Conservation (phyloP, 1,140 invertebrate genomes). For the Anastrepha obliqua region DNA sequence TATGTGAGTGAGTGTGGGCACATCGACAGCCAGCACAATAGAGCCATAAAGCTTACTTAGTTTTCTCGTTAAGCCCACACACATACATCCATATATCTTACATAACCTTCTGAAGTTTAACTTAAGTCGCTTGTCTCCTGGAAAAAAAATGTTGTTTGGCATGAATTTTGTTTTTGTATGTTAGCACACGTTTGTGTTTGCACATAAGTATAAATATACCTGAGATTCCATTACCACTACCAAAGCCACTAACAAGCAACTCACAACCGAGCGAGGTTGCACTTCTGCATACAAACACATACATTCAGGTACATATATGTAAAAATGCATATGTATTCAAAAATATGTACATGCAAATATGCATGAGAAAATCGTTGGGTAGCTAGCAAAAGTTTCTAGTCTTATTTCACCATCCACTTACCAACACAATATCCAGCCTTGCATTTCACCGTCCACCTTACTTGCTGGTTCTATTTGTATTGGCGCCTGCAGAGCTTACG, state of each 20-base stretch:
- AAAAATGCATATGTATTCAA: too few relatives aligned
- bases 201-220: neutral
- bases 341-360: neutral
- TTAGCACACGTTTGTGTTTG: neutral
- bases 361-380: neutral
- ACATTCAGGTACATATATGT: neutral
- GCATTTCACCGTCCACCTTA: neutral
- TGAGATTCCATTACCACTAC: neutral
- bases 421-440: neutral
- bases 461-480: neutral
- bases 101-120: conserved; percentile 38
- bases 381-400: neutral
- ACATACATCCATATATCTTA: neutral
- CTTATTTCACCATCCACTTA: neutral
- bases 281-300: neutral
- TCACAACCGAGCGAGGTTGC: neutral
- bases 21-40: conserved; percentile 12
- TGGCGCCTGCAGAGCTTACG: conserved; percentile 11
- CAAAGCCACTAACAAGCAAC: neutral
- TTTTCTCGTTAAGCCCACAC: neutral
- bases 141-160: neutral
- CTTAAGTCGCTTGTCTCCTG: neutral
- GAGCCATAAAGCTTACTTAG: conserved; percentile 40
- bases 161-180: neutral
- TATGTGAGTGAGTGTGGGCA: neutral